Percentiles rank a stretch among this genome's conserved stretches.
phyloP scores from a whole-genome alignment of 2,888 invertebrate genomes.

The Melolontha melolontha region DNA sequence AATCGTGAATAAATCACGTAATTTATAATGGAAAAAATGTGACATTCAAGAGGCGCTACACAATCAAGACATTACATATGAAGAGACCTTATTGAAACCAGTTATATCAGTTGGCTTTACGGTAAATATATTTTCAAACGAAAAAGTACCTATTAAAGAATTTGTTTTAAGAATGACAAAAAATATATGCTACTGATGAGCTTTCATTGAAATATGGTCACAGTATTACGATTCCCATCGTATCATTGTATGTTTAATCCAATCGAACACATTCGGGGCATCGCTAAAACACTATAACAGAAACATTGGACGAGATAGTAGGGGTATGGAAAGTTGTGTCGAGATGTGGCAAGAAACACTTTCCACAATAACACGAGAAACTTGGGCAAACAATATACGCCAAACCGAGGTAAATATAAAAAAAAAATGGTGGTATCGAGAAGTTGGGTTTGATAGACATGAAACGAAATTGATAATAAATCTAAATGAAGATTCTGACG shows the following conservation, averaged over 20 bases:
- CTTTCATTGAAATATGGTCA: conserved; percentile 15
- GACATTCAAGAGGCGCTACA: conserved; percentile 33
- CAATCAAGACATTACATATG: no score
- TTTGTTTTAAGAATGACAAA: neutral
- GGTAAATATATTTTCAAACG: no score
- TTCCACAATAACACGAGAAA: neutral
- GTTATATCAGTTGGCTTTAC: no score
- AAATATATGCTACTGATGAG: neutral
- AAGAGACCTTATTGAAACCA: neutral
- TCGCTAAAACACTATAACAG: conserved; percentile 19
- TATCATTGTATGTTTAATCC: conserved; percentile 29
- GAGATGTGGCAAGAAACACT: neutral
- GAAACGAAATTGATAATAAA: no score
- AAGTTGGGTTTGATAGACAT: no score
- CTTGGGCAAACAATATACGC: neutral
- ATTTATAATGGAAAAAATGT: conserved; percentile 12
- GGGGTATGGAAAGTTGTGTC: neutral
- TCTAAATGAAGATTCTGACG: no score
- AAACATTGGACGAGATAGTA: neutral
- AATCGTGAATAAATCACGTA: conserved; percentile 12
- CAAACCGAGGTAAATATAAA: neutral
- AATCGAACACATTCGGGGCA: conserved; percentile 35
- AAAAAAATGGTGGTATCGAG: no score
- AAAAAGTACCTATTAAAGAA: neutral
- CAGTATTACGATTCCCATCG: conserved; percentile 24